Conservation (phyloP, 2,113 vertebrate species). For the Pachypanchax playfairii region DNA sequence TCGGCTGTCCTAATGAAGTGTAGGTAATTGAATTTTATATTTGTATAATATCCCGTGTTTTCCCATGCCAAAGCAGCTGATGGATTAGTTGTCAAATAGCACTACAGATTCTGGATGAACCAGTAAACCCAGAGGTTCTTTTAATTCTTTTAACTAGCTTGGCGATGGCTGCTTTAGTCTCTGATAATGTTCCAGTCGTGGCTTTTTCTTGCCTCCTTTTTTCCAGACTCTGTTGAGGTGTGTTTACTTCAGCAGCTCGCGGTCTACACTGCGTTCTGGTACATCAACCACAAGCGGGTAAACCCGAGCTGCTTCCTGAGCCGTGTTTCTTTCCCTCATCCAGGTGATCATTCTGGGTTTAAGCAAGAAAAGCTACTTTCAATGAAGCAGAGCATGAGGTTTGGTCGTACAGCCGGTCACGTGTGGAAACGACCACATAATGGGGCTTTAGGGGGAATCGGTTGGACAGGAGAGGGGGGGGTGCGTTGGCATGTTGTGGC, state of each 20-base stretch:
- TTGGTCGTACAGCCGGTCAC: slow-evolving; percentile 85
- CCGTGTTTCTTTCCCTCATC: slow-evolving; percentile 32
- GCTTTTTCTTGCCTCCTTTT: slow-evolving; percentile 50
- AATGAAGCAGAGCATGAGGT: slow-evolving; percentile 71
- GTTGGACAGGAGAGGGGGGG: slow-evolving; percentile 50
- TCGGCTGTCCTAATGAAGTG: slow-evolving; percentile 61
- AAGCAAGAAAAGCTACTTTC: slow-evolving; percentile 41
- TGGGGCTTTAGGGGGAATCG: slow-evolving; percentile 37
- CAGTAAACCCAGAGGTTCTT: slow-evolving; percentile 18
- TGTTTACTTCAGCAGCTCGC: slow-evolving; percentile 52
- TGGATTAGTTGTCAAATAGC: slow-evolving; percentile 58
- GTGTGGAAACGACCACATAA: slow-evolving; percentile 41
- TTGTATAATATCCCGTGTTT: slow-evolving; percentile 62
- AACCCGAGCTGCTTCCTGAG: slow-evolving; percentile 49
- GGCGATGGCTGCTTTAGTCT: slow-evolving; percentile 50
- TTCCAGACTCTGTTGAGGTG: slow-evolving; percentile 15
- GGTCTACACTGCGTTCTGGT: slow-evolving; percentile 41
- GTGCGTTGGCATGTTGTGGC: slow-evolving; percentile 74
- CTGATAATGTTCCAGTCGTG: slow-evolving; percentile 38
- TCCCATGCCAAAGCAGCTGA: slow-evolving; percentile 72
- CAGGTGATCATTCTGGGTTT: slow-evolving; percentile 31
- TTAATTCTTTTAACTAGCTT: slow-evolving; percentile 13
- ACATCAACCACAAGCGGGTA: slow-evolving; percentile 34
- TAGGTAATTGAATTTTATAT: slow-evolving; percentile 57
- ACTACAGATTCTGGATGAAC: slow-evolving; percentile 41